phyloP scores from a whole-genome alignment of 1,140 invertebrate species.

The Drosophila arizonae region DNA sequence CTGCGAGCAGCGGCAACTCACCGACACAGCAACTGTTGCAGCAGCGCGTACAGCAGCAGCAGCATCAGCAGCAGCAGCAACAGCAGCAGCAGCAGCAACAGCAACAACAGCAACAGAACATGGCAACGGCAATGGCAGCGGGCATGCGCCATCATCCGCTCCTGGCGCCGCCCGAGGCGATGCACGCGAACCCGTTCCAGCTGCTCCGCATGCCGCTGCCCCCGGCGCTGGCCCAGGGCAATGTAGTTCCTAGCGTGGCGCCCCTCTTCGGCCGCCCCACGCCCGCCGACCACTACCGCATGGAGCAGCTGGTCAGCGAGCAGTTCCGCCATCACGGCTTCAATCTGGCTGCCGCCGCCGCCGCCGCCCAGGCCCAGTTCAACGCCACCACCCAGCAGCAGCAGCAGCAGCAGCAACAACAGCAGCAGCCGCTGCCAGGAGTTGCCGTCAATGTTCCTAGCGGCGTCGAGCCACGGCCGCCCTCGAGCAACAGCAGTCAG shows the following conservation, averaged over 20 bases:
- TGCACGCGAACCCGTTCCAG: slow-evolving; percentile 87
- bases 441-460: slow-evolving; percentile 47
- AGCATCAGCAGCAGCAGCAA: slow-evolving; percentile 67
- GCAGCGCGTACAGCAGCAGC: slow-evolving; percentile 58
- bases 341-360: slow-evolving; percentile 87
- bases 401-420: slow-evolving; percentile 80
- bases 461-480: slow-evolving; percentile 74
- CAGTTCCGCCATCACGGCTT: slow-evolving; percentile 90
- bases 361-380: slow-evolving; percentile 85
- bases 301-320: slow-evolving; percentile 91
- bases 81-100: slow-evolving; percentile 72
- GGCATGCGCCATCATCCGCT: slow-evolving; percentile 86
- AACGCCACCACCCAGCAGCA: slow-evolving; percentile 53
- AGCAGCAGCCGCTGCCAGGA: slow-evolving; percentile 84
- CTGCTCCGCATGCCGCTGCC: slow-evolving; percentile 87
- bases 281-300: slow-evolving; percentile 88
- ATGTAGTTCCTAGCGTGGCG: slow-evolving; percentile 86
- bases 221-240: slow-evolving; percentile 85
- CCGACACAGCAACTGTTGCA: slow-evolving; percentile 79
- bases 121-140: slow-evolving; percentile 84
- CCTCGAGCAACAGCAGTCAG: slow-evolving; percentile 81
- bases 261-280: slow-evolving; percentile 88
- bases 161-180: slow-evolving; percentile 86
- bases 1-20: slow-evolving; percentile 77
- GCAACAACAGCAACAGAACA: slow-evolving; percentile 83